phyloP scores from a whole-genome alignment of 2,888 invertebrate genomes.

The Leptopterna dolabrata region DNA sequence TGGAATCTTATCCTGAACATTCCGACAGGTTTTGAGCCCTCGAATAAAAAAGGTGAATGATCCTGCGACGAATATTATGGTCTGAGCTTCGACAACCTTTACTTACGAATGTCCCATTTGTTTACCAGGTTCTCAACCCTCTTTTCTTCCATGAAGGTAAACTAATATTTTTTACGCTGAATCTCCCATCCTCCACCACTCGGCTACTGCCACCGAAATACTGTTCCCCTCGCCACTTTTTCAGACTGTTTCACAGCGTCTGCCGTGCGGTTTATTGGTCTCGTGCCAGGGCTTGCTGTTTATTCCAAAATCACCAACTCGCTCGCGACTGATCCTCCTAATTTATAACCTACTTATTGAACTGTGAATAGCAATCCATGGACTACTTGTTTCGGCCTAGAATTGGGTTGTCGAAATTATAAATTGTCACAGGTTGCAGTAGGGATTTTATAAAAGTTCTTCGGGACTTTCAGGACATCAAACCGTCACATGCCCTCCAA shows the following conservation, averaged over 20 bases:
- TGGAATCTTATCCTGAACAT: not conserved
- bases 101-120: not conserved
- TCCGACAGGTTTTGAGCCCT: constrained; percentile 14
- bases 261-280: not conserved
- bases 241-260: not conserved
- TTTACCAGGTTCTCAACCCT: not conserved
- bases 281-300: not conserved
- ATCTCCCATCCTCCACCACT: not conserved
- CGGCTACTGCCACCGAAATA: not conserved
- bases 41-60: not conserved
- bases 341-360: not conserved
- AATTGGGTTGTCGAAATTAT: no score
- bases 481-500: no score
- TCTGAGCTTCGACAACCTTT: not conserved
- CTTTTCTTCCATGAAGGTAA: not conserved
- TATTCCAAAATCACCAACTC: not conserved
- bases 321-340: not conserved
- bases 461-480: no score
- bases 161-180: not conserved
- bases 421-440: no score
- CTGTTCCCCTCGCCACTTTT: not conserved
- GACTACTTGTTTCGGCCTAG: no score
- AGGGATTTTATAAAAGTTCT: no score
- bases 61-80: not conserved
- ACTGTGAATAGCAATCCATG: not conserved